Percentiles rank a stretch among this genome's conserved stretches.
Conservation (phyloP, 2,797 vertebrate genomes). For the Atherinosoma microstoma region DNA sequence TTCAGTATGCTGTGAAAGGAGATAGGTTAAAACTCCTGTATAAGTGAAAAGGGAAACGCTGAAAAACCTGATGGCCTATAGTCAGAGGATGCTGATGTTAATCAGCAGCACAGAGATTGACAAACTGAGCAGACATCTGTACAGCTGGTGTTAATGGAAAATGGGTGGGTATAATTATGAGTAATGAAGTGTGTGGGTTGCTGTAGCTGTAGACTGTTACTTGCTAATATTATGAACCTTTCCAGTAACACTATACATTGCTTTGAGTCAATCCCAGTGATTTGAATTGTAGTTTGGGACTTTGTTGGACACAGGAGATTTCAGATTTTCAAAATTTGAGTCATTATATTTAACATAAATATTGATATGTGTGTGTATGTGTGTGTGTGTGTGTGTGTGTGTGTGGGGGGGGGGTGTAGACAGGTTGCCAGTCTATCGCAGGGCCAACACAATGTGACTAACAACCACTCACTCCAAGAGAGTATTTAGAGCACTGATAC, state of each 20-base stretch:
- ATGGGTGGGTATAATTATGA: conserved; percentile 43
- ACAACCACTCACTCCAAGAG: too few relatives aligned
- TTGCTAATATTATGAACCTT: conserved; percentile 26
- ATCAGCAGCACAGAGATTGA: conserved; percentile 25
- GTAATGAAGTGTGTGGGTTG: conserved; percentile 39
- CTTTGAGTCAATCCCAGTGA: conserved; percentile 33
- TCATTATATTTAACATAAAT: too few relatives aligned
- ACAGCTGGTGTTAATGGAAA: conserved; percentile 49
- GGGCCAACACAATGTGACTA: not conserved
- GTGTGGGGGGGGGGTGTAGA: too few relatives aligned
- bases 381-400: too few relatives aligned
- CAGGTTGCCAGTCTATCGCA: not conserved
- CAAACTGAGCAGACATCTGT: conserved; percentile 22
- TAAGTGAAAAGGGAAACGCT: conserved; percentile 22
- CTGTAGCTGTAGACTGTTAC: conserved; percentile 30
- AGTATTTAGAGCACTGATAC: too few relatives aligned
- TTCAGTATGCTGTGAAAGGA: conserved; percentile 14
- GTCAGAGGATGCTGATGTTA: conserved; percentile 36
- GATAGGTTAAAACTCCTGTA: conserved; percentile 12
- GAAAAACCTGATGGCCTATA: conserved; percentile 34
- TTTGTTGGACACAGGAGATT: conserved; percentile 17
- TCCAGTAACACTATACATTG: conserved; percentile 25
- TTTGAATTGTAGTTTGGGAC: conserved; percentile 13
- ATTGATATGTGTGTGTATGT: too few relatives aligned
- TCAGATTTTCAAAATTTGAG: not conserved